phyloP scores from a whole-genome alignment of 2,888 invertebrate genomes.

The Nephrotoma guestfalica region DNA sequence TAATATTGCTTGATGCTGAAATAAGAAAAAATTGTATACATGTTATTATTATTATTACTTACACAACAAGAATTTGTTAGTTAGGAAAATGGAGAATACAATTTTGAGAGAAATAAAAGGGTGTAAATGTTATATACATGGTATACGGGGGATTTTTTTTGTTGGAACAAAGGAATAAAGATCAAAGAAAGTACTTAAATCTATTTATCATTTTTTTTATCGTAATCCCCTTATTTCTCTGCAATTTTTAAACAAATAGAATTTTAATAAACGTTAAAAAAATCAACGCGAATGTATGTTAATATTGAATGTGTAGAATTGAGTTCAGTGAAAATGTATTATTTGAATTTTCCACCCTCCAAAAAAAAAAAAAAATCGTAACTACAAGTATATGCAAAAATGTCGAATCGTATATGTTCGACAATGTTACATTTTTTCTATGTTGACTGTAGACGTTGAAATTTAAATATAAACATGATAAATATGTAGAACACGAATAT shows the following conservation, averaged over 20 bases:
- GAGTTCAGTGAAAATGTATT: neutral
- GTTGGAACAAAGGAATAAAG: neutral
- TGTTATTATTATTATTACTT: neutral
- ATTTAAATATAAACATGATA: neutral
- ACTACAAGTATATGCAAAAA: neutral
- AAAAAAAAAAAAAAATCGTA: neutral
- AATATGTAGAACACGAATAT: neutral
- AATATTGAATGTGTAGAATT: neutral
- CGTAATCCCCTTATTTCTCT: neutral
- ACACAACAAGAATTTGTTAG: neutral
- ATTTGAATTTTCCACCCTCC: neutral
- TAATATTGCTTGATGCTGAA: neutral
- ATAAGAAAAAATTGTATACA: neutral
- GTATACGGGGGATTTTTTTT: neutral
- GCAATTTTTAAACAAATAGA: neutral
- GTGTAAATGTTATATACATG: neutral
- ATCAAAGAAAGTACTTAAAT: neutral
- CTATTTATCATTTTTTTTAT: neutral
- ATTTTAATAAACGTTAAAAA: neutral
- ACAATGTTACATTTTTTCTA: neutral
- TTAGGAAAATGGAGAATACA: neutral
- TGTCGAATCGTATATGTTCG: neutral
- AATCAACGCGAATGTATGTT: neutral
- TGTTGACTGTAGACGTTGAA: neutral
- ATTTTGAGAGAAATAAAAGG: neutral